Conservation (phyloP, 2,113 vertebrate genomes). For the Pangasianodon gigas region DNA sequence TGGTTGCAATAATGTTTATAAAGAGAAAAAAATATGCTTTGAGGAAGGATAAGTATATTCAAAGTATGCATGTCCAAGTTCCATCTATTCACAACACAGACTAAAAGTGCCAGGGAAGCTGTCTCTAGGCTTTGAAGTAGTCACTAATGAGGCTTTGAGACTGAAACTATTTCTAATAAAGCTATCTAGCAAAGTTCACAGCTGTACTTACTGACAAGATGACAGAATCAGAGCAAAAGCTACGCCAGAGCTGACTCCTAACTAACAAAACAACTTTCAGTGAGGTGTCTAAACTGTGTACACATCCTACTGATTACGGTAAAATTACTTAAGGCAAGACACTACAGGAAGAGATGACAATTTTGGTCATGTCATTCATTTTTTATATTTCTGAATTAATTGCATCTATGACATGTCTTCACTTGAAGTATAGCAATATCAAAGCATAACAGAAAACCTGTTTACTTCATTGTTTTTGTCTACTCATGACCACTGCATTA, state of each 20-base stretch:
- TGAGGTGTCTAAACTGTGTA: background rate
- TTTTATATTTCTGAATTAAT: background rate
- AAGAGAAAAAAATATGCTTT: background rate
- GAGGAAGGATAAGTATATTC: background rate
- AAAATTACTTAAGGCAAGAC: background rate
- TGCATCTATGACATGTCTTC: background rate
- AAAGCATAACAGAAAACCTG: background rate
- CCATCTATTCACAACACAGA: background rate
- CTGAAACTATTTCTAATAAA: constrained; percentile 7
- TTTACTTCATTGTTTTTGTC: background rate
- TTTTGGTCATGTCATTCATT: background rate
- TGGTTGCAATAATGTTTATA: constrained; percentile 10
- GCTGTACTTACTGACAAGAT: constrained; percentile 13
- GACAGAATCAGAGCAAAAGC: background rate
- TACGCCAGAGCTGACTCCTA: background rate
- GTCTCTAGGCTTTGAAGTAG: constrained; percentile 3
- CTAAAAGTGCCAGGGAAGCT: background rate
- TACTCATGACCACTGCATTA: background rate
- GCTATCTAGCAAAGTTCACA: constrained; percentile 19
- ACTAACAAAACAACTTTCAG: background rate
- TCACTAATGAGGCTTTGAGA: constrained; percentile 27
- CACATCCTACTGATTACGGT: background rate
- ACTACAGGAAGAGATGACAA: background rate
- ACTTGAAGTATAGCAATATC: background rate
- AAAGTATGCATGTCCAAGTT: background rate